These are phyloP conservation scores for Drosophila gaucha DNA, from an alignment of 2,888 invertebrate species.

Conservation along the genomic window DNA sequence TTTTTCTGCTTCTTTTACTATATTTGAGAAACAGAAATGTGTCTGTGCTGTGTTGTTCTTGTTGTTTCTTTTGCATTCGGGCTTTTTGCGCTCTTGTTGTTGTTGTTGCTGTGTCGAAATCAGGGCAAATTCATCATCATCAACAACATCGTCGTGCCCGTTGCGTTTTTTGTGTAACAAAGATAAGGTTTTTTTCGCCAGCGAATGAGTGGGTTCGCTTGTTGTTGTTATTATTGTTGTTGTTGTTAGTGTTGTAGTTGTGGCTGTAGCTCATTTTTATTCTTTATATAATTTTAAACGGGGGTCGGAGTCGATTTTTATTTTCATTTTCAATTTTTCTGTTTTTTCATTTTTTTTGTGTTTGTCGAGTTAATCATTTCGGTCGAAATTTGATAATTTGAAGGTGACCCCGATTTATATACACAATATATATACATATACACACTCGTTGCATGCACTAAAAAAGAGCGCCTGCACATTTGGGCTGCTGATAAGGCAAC, in stretches of 20 bases:
- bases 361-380: constrained; percentile 77
- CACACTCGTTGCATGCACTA: constrained; percentile 49
- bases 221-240: constrained; percentile 34
- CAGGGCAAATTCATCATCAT: constrained; percentile 84
- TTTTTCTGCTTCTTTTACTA: constrained; percentile 18
- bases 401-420: constrained; percentile 75
- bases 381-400: constrained; percentile 80
- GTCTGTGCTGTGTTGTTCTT: constrained; percentile 38
- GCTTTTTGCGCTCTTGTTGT: constrained; percentile 47
- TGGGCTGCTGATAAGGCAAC: constrained; percentile 64
- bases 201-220: constrained; percentile 62
- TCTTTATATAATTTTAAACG: constrained; percentile 69
- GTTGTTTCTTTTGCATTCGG: constrained; percentile 23
- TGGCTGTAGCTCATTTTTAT: constrained; percentile 48
- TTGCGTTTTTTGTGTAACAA: constrained; percentile 70
- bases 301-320: constrained; percentile 21
- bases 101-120: constrained; percentile 82
- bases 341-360: constrained; percentile 29
- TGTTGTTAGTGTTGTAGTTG: constrained; percentile 33
- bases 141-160: constrained; percentile 76
- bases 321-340: constrained; percentile 26
- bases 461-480: constrained; percentile 45
- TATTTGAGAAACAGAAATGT: constrained; percentile 34
- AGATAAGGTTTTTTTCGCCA: constrained; percentile 76
- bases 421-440: constrained; percentile 6